Conservation (phyloP, 2,113 vertebrate genomes). For the Anhinga rufa region DNA sequence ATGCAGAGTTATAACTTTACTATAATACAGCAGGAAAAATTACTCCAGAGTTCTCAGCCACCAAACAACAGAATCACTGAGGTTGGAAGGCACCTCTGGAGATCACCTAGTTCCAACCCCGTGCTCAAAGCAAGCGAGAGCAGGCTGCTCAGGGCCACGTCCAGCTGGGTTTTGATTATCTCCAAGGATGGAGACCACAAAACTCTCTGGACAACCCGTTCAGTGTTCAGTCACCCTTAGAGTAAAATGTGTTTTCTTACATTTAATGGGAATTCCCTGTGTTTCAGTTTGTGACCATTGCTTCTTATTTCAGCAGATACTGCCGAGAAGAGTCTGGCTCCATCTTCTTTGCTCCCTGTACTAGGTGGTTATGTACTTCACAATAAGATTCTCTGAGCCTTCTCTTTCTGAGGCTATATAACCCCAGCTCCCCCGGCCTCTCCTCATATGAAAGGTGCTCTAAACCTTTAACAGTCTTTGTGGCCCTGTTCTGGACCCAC, state of each 20-base stretch:
- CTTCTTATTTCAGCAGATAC: neutral
- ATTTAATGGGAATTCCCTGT: neutral
- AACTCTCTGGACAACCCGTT: neutral
- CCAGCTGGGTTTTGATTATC: neutral
- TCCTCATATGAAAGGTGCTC: neutral
- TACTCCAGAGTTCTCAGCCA: neutral
- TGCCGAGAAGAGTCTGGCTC: neutral
- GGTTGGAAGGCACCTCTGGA: neutral
- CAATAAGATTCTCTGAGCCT: neutral
- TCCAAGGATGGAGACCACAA: neutral
- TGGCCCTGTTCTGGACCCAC: neutral
- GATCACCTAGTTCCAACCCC: neutral
- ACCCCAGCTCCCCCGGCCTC: neutral
- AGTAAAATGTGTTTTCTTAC: neutral
- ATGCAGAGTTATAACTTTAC: neutral
- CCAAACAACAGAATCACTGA: neutral
- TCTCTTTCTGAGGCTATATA: neutral
- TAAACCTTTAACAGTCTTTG: neutral
- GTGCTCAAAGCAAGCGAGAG: neutral
- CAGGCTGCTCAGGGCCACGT: neutral
- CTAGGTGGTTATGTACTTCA: neutral
- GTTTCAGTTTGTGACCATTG: neutral
- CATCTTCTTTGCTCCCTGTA: neutral
- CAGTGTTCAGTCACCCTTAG: neutral
- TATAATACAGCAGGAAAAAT: neutral